A percentile compares a stretch with the other conserved stretches of the same genome.
Evolutionary conservation across 2,888 invertebrate species (phyloP).

Genomic region (Chrysina gloriosa): DNA sequence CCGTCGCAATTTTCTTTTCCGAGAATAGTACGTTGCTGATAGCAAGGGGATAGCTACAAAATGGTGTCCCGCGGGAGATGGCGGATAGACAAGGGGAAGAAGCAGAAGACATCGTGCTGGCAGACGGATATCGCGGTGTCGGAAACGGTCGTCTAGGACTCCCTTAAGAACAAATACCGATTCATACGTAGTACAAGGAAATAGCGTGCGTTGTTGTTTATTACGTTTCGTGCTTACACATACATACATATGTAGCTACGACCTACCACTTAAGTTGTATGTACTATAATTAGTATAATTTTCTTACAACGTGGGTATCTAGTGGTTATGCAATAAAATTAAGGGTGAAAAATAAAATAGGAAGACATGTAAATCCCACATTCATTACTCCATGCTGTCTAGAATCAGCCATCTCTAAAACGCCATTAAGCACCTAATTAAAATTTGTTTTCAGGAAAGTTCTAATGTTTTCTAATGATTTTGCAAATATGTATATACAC

Average conservation of each 20-base stretch:
- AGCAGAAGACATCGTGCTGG: conserved; percentile 59
- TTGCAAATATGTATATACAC: too few relatives aligned
- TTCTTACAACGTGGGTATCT: neutral
- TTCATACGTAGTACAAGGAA: conserved; percentile 52
- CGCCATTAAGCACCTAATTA: too few relatives aligned
- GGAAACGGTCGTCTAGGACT: conserved; percentile 57
- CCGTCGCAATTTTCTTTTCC: conserved; percentile 60
- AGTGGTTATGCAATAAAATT: neutral
- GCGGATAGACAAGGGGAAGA: conserved; percentile 55
- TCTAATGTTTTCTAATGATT: too few relatives aligned
- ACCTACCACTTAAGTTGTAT: conserved; percentile 49
- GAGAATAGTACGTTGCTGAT: conserved; percentile 60
- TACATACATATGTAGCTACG: conserved; percentile 40
- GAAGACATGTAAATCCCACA: too few relatives aligned
- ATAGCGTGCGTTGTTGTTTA: conserved; percentile 22
- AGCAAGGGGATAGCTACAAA: conserved; percentile 61
- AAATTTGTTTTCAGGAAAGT: too few relatives aligned
- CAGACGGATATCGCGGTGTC: conserved; percentile 58
- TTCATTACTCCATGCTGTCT: too few relatives aligned
- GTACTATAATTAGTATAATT: conserved; percentile 31
- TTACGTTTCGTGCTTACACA: neutral
- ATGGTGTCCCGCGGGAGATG: conserved; percentile 58
- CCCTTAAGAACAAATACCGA: conserved; percentile 56
- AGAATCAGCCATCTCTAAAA: too few relatives aligned
- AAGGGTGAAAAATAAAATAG: too few relatives aligned